A percentile compares a stretch with the other conserved stretches of the same genome.
phyloP scores from a whole-genome alignment of 2,797 vertebrate species.

The Moxostoma hubbsi region DNA sequence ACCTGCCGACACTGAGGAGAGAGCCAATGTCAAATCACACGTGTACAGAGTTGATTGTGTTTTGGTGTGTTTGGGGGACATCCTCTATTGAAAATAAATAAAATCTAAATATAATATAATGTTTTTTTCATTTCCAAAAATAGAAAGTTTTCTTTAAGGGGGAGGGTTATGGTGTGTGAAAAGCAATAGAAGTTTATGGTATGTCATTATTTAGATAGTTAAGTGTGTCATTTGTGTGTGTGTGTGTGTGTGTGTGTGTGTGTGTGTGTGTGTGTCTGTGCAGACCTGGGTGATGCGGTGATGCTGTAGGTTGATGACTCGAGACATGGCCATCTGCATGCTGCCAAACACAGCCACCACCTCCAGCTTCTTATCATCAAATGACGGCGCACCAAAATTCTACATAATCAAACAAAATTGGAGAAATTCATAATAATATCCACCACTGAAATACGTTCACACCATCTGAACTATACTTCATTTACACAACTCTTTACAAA shows the following conservation, averaged over 20 bases:
- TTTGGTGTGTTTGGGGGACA: background rate
- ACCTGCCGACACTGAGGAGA: conserved; percentile 79
- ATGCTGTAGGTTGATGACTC: conserved; percentile 94
- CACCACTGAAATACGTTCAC: background rate
- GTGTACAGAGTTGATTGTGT: background rate
- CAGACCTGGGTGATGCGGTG: conserved; percentile 93
- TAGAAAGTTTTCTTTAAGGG: no score
- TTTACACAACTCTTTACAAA: background rate
- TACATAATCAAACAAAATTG: conserved; percentile 56
- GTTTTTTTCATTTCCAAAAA: no score
- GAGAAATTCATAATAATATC: background rate
- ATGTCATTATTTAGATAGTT: no score
- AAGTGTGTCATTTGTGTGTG: no score
- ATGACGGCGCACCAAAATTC: conserved; percentile 95
- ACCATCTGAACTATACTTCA: background rate
- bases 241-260: no score
- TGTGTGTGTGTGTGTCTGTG: conserved; percentile 10
- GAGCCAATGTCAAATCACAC: background rate
- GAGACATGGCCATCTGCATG: conserved; percentile 96
- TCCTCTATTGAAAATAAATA: no score
- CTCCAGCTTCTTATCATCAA: conserved; percentile 95
- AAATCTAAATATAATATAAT: no score
- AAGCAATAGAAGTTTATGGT: no score
- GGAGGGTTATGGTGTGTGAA: no score
- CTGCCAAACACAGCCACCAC: conserved; percentile 96